Conservation (phyloP, 2,888 invertebrate species). For the Pristionchus japonicus region DNA sequence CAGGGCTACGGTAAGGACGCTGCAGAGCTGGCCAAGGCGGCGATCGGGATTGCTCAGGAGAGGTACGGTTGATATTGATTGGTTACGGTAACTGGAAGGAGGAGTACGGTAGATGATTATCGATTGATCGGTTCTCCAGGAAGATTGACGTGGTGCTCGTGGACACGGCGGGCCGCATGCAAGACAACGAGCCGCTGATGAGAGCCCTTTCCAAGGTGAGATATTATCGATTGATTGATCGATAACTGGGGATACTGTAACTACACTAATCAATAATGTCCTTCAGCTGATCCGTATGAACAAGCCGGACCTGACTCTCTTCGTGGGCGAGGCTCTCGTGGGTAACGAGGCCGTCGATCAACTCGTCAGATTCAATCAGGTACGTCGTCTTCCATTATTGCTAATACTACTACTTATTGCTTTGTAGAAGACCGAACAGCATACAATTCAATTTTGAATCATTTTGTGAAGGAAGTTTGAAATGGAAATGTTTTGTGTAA, state of each 20-base stretch:
- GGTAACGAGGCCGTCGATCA: conserved; percentile 99
- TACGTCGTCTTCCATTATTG: too few relatives aligned
- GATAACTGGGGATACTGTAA: not conserved
- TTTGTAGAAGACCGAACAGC: too few relatives aligned
- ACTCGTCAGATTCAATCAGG: conserved; percentile 92
- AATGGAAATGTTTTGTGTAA: not conserved
- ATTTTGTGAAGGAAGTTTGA: too few relatives aligned
- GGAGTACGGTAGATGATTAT: not conserved
- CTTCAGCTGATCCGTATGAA: conserved; percentile 91
- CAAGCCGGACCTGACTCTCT: conserved; percentile 96
- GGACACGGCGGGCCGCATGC: conserved; percentile 99
- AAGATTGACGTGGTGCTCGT: conserved; percentile 92
- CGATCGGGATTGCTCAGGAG: conserved; percentile 80
- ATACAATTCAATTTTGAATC: too few relatives aligned
- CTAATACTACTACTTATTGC: too few relatives aligned
- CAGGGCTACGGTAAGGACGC: conserved; percentile 99
- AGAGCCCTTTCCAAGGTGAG: conserved; percentile 89
- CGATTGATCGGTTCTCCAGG: conserved; percentile 80
- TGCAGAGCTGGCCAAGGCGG: conserved; percentile 97
- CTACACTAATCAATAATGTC: not conserved
- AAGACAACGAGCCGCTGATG: conserved; percentile 99
- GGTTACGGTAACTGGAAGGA: too few relatives aligned
- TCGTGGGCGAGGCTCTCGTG: conserved; percentile 99
- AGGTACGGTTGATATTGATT: conserved; percentile 24
- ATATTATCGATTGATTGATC: not conserved